A percentile compares a stretch with the other conserved stretches of the same genome.
These are phyloP conservation scores for Gisinianus flammeolus DNA, from an alignment of 2,888 invertebrate genomes.

Conservation along the genomic window DNA sequence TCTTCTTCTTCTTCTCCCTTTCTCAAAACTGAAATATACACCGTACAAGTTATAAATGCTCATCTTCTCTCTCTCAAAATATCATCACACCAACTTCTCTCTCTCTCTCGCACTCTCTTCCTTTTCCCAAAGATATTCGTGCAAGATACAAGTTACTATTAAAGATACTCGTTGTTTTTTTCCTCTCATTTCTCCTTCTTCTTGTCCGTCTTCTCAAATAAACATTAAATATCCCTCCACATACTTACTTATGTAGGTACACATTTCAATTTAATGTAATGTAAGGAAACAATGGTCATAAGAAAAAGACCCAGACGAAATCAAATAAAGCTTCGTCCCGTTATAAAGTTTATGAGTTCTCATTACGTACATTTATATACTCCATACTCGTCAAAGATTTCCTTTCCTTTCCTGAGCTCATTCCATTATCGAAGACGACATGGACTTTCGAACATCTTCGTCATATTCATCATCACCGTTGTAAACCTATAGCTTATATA, in stretches of 20 bases:
- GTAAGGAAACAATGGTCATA: slow-evolving; percentile 54
- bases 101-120: not conserved
- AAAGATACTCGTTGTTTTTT: not conserved
- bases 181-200: not conserved
- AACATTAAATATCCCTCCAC: not conserved
- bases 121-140: not conserved
- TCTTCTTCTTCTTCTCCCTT: not conserved
- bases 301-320: slow-evolving; percentile 57
- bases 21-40: not conserved
- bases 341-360: slow-evolving; percentile 58
- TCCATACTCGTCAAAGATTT: slow-evolving; percentile 13
- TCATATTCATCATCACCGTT: slow-evolving; percentile 19
- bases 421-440: not conserved
- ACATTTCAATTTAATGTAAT: slow-evolving; percentile 8
- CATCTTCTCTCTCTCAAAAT: slow-evolving; percentile 10
- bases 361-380: slow-evolving; percentile 43
- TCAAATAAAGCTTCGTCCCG: slow-evolving; percentile 54
- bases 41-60: not conserved
- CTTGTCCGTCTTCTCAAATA: not conserved
- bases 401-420: slow-evolving; percentile 1
- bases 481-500: not conserved
- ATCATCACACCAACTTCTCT: slow-evolving; percentile 16
- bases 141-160: not conserved
- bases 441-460: not conserved
- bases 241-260: not conserved